These are phyloP conservation scores for Semaprochilodus insignis DNA, from an alignment of 2,797 vertebrate species.

Conservation along the genomic window DNA sequence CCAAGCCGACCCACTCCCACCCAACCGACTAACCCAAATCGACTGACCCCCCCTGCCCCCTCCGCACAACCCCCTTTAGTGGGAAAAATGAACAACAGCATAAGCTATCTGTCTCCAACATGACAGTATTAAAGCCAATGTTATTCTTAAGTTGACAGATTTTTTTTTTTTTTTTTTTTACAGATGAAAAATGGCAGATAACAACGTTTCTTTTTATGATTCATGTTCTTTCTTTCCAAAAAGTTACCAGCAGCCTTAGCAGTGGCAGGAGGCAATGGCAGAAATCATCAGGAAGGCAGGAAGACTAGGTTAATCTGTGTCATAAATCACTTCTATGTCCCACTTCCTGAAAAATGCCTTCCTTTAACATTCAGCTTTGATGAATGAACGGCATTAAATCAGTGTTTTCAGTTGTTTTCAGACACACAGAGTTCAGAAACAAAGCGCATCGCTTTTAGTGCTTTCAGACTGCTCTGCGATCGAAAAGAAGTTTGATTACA, in stretches of 20 bases:
- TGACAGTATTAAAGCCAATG: neutral
- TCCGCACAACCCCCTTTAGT: neutral
- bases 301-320: slow-evolving; percentile 2
- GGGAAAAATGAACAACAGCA: neutral
- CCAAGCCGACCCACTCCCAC: no score
- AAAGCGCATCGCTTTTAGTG: neutral
- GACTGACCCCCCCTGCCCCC: no score
- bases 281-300: slow-evolving; percentile 12
- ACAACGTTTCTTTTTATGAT: slow-evolving; percentile 6
- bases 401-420: neutral
- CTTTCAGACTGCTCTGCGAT: neutral
- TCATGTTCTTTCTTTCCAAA: neutral
- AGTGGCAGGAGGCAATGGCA: neutral
- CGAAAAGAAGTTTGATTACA: neutral
- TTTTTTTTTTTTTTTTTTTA: no score
- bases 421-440: neutral
- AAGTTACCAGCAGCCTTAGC: neutral
- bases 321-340: slow-evolving; percentile 26
- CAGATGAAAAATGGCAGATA: slow-evolving; percentile 12
- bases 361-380: neutral
- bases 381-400: neutral
- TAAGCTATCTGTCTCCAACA: neutral
- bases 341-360: slow-evolving; percentile 17
- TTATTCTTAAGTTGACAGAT: neutral
- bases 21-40: no score